Evolutionary conservation across 2,797 vertebrate species (phyloP).

Genomic region (Eulemur rubriventer): DNA sequence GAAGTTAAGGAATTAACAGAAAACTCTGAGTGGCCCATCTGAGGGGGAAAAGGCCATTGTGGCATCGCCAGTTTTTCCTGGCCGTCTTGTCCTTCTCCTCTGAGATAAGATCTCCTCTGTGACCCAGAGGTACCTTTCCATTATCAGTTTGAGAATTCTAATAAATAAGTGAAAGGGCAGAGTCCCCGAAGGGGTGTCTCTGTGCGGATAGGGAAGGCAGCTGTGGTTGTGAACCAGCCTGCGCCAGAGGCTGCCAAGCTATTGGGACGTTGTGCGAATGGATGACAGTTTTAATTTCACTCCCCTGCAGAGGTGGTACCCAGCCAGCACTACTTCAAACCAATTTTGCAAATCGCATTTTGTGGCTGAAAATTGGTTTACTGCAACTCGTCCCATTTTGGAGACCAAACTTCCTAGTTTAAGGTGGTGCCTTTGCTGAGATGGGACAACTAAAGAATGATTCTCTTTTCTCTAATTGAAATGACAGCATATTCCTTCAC

Average conservation of each 20-base stretch:
- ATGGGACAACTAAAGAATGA: slow-evolving; percentile 2
- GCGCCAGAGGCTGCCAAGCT: slow-evolving; percentile 65
- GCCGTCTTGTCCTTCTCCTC: neutral
- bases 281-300: slow-evolving; percentile 81
- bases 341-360: slow-evolving; percentile 73
- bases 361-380: slow-evolving; percentile 71
- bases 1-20: neutral
- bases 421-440: neutral
- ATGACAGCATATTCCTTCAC: slow-evolving; percentile 71
- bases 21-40: neutral
- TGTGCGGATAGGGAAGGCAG: slow-evolving; percentile 68
- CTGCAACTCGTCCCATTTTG: neutral
- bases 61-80: neutral
- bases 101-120: neutral
- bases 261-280: slow-evolving; percentile 66
- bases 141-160: slow-evolving; percentile 14
- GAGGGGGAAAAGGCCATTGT: no score
- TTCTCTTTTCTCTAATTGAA: slow-evolving; percentile 65
- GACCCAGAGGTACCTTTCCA: neutral
- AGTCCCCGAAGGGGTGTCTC: neutral
- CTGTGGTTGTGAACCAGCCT: slow-evolving; percentile 67
- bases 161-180: neutral
- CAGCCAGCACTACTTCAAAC: slow-evolving; percentile 65
- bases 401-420: slow-evolving; percentile 32
- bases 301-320: slow-evolving; percentile 64